A percentile compares a stretch with the other conserved stretches of the same genome.
Conservation (phyloP, 2,113 vertebrate species). For the Artemisiospiza belli region DNA sequence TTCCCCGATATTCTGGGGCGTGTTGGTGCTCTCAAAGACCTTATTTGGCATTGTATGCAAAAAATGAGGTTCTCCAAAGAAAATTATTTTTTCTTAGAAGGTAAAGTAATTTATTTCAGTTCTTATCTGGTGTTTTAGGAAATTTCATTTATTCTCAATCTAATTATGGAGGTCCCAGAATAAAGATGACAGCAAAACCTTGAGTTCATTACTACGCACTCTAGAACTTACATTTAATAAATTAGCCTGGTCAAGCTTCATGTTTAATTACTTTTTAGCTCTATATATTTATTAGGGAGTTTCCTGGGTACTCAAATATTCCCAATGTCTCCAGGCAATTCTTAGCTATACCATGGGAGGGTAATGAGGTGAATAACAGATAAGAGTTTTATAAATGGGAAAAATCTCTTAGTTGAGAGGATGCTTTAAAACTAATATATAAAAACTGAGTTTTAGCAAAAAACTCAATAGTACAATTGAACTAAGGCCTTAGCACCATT, state of each 20-base stretch:
- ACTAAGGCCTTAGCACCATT: neutral
- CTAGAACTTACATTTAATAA: neutral
- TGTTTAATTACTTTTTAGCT: neutral
- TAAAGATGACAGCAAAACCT: neutral
- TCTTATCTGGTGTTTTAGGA: neutral
- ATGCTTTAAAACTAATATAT: neutral
- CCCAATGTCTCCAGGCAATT: neutral
- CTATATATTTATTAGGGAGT: neutral
- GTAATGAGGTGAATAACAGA: neutral
- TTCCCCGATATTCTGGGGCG: accelerated
- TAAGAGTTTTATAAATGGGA: neutral
- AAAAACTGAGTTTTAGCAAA: neutral
- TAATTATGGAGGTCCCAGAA: neutral
- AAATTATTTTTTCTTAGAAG: neutral
- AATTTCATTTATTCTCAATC: neutral
- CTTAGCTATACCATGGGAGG: neutral
- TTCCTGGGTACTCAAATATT: neutral
- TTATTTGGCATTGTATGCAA: neutral
- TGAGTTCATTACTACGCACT: neutral
- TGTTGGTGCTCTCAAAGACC: neutral
- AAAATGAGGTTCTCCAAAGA: neutral
- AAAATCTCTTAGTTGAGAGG: neutral
- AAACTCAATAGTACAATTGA: neutral
- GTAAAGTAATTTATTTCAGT: neutral
- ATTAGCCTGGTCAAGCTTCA: neutral